Evolutionary conservation across 2,797 vertebrate species (phyloP), one percentile per base, ranked within the genome.

Genomic region (Sebastes goodei): DNA sequence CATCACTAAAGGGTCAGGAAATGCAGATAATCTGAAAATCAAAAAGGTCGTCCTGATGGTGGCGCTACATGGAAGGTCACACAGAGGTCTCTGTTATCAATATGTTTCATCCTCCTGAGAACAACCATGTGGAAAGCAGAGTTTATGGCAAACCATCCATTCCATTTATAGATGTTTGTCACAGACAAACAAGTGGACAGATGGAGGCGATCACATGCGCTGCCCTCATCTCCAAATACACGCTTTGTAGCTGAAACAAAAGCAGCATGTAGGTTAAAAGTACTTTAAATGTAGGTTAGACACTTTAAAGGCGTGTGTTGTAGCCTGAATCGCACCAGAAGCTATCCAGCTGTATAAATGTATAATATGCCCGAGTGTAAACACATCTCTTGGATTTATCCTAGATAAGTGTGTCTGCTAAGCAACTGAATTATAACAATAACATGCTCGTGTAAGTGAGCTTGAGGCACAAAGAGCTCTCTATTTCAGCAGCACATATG

Each of bases 381-480:
- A 94, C 93, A 91, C 59, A 87, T 80, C 80, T 80, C 73, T 76
- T 66, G 49, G 70, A 93, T 94, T 91, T 89, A 89, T 90, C 80
- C 68, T 10, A 78, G 89, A 94, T 92, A 89, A 91, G 91, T 86
- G 81, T 69, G 80, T 88, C 82, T 94, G 91, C 92, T 90, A 82
- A 88, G 92, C 90, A 93, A 92, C 92, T 85, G 71, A 86, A 91
- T 81, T 85, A 74, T 89, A 95, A 95, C 94, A 94, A 91, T 90
- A 94, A 94, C 88, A 93, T 76, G 63, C 89, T 91, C 64, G 7
- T 76, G 71, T 76, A 75, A 89, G 90, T 86, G 59, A 75, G 74
- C 73, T 83, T 30, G 75, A 82, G 71, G 86, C 88, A 93, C 90
- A 94, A 93, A 91, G 88, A 83, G 76, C 76, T 78, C 90, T 90